phyloP scores from a whole-genome alignment of 2,113 vertebrate species.

The Clarias macrocephalus region DNA sequence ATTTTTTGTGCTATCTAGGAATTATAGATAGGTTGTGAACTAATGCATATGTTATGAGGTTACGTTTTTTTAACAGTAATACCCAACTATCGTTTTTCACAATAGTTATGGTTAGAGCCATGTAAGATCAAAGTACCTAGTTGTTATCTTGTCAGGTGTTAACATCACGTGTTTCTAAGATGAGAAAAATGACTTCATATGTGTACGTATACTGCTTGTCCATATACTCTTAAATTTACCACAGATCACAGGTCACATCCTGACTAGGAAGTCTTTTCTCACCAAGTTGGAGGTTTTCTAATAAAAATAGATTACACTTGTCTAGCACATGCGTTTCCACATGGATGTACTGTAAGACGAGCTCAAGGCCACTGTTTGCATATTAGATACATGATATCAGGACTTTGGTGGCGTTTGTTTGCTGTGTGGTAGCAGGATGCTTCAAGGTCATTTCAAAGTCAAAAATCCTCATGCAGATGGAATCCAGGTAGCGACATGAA shows the following conservation, averaged over 20 bases:
- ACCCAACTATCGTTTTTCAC: neutral
- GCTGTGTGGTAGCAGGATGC: neutral
- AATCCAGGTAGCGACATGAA: neutral
- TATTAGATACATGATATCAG: neutral
- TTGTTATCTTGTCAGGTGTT: neutral
- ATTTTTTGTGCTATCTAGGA: neutral
- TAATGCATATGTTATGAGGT: neutral
- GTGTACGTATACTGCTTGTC: neutral
- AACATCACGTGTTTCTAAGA: neutral
- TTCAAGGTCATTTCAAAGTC: neutral
- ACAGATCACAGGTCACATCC: neutral
- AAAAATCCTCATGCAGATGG: neutral
- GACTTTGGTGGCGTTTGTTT: neutral
- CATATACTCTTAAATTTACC: neutral
- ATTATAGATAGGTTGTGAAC: neutral
- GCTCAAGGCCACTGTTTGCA: neutral
- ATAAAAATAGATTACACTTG: slow-evolving; percentile 1
- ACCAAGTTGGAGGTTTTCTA: neutral
- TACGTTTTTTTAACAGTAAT: neutral
- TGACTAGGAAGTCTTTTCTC: slow-evolving; percentile 2
- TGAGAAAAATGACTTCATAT: neutral
- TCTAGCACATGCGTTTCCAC: neutral
- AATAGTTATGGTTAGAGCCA: neutral
- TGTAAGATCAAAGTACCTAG: neutral
- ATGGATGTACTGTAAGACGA: neutral